phyloP scores from a whole-genome alignment of 53 echinoderm and acorn worm species.

The Apostichopus leukothele region DNA sequence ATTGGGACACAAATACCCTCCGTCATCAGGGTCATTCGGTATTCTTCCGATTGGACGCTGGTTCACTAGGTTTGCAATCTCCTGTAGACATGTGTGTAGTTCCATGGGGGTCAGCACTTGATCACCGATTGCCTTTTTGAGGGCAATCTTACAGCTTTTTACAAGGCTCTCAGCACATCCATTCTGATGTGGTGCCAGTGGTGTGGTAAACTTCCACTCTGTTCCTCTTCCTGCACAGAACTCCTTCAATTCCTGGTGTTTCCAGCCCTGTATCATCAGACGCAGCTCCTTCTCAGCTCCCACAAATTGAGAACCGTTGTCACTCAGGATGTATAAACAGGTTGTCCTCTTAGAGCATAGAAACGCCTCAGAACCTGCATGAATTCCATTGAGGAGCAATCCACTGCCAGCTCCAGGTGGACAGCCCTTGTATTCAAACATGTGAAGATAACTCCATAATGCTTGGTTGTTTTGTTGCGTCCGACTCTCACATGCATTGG shows the following conservation, averaged over 20 bases:
- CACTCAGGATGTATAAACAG: conserved; percentile 46
- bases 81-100: conserved; percentile 52
- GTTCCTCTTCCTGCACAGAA: conserved; percentile 63
- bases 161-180: conserved; percentile 57
- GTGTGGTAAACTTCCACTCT: conserved; percentile 62
- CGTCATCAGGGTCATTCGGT: conserved; percentile 57
- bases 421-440: conserved; percentile 70
- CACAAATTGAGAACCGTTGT: conserved; percentile 62
- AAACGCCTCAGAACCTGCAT: conserved; percentile 60
- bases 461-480: conserved; percentile 53
- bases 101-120: conserved; percentile 57
- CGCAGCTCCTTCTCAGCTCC: conserved; percentile 61
- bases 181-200: conserved; percentile 61
- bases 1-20: conserved; percentile 54
- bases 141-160: conserved; percentile 61
- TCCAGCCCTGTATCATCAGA: conserved; percentile 53
- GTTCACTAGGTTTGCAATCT: conserved; percentile 56
- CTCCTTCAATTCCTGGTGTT: conserved; percentile 52
- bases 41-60: conserved; percentile 57
- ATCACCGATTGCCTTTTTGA: conserved; percentile 58
- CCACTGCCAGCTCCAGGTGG: conserved; percentile 58
- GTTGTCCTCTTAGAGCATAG: conserved; percentile 63
- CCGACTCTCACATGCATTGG: conserved; percentile 51
- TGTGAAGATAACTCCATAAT: conserved; percentile 68
- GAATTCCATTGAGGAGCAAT: conserved; percentile 62